Percentiles rank a stretch among this genome's conserved stretches.
These are phyloP conservation scores for Margaritifera margaritifera DNA, from an alignment of 2,888 invertebrate genomes.

Conservation along the genomic window DNA sequence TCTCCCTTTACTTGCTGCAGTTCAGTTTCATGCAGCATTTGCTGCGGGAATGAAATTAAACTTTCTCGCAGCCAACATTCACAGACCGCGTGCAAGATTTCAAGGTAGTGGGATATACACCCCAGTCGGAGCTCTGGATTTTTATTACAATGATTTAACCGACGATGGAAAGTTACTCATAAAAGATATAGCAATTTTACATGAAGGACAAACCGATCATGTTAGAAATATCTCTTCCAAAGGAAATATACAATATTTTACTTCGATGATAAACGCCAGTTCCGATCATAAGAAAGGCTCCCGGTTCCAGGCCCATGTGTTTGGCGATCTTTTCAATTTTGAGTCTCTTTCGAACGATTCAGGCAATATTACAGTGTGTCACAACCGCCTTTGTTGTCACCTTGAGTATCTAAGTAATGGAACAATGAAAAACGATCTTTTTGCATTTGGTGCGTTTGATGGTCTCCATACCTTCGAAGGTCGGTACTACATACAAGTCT, in stretches of 20 bases:
- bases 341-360: slow-evolving; percentile 15
- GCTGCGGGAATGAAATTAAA: slow-evolving; percentile 80
- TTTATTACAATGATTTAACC: slow-evolving; percentile 31
- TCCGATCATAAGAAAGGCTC: background rate
- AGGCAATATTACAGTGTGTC: slow-evolving; percentile 38
- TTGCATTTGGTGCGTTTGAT: slow-evolving; percentile 59
- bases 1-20: slow-evolving; percentile 76
- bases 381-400: slow-evolving; percentile 46
- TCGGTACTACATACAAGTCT: slow-evolving; percentile 54
- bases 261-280: background rate
- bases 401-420: slow-evolving; percentile 30
- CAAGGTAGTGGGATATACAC: slow-evolving; percentile 85
- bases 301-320: slow-evolving; percentile 33
- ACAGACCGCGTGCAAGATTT: slow-evolving; percentile 74
- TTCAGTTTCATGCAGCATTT: slow-evolving; percentile 80
- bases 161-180: slow-evolving; percentile 37
- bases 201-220: background rate
- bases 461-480: slow-evolving; percentile 54
- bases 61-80: slow-evolving; percentile 83
- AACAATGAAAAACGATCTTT: slow-evolving; percentile 22
- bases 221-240: background rate
- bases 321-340: slow-evolving; percentile 46
- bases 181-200: slow-evolving; percentile 24
- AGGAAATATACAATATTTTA: background rate
- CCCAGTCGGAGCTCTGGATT: slow-evolving; percentile 37